phyloP scores from a whole-genome alignment of 92 coral and sea anemone species.

The Phymanthus crucifer region DNA sequence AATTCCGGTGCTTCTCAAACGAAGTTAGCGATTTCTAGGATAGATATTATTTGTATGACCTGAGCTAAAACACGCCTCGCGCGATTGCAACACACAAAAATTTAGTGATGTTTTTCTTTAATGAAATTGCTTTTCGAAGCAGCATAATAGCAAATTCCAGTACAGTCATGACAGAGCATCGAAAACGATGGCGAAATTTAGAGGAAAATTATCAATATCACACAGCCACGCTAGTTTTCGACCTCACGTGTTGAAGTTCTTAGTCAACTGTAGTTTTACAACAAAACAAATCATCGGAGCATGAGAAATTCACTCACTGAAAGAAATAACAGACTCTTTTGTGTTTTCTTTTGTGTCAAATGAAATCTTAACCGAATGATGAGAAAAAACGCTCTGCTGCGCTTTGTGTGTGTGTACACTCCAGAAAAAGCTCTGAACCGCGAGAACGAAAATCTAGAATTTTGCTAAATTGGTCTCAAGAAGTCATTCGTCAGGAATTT shows the following conservation, averaged over 20 bases:
- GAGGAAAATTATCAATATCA: not conserved
- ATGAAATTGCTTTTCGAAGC: too few relatives aligned
- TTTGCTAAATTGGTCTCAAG: not conserved
- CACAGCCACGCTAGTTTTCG: not conserved
- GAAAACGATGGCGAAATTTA: not conserved
- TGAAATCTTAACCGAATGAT: not conserved
- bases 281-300: conserved; percentile 19
- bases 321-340: conserved; percentile 14
- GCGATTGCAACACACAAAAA: too few relatives aligned
- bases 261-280: not conserved
- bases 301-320: conserved; percentile 3
- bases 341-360: conserved; percentile 19
- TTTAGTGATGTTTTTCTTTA: too few relatives aligned
- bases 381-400: not conserved
- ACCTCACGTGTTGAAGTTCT: not conserved
- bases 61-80: too few relatives aligned
- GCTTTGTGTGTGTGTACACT: not conserved
- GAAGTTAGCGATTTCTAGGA: too few relatives aligned
- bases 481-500: not conserved
- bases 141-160: not conserved
- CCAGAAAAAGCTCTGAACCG: not conserved
- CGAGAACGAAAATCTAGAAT: not conserved
- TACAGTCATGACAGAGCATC: not conserved
- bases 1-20: too few relatives aligned
- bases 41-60: too few relatives aligned